Base-by-base conservation (phyloP, 2,888 invertebrate species). In the Lacanobia oleracea region DNA sequence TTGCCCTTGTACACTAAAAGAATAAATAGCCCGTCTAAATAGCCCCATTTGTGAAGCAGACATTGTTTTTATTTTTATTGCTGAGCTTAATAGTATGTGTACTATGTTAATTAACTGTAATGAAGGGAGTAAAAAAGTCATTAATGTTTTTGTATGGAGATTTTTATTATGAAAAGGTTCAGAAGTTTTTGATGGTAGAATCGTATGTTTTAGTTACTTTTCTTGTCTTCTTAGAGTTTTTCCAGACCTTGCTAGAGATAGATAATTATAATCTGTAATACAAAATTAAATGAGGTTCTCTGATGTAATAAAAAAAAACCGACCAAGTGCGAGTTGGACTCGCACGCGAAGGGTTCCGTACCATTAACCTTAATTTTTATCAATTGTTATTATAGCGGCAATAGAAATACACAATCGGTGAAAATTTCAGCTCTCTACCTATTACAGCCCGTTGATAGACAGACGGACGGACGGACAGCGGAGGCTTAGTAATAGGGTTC, bases 11-110 rank as follows among this genome's bases (percentile, higher is more conserved):
- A 63, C 57, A 77, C 7, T 77, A 60, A 72, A 77, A 66, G 33
- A 62, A 75, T 67, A 66, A 74, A 74, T 73, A 59, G 62, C 27
- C 50, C 23, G 50, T 16, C 60, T 60, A 40, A 72, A 72, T 76
- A 40, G 65, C 65, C 70, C 51, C 9, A 71, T 77, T 76, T 71
- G 64, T 70, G 70, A 45, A 61, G 21, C 61, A 53, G 61, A 56
- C 70, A 70, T 77, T 71, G 56, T 76, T 77, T 76, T 76, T 71
- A 70, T 77, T 70, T 70, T 71, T 62, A 77, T 57, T 70, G 6
- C 51, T 10, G 10, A 61, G 40, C 61, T 33, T 70, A 77, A 71
- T 57, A 62, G 65, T 65, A 77, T 65, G 71, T 71, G 51, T 69
- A 21, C 43, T 56, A 56, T 45, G 64, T 76, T 76, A 64, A 76